Base-by-base conservation (phyloP, 2,113 vertebrate species). In the Sigmodon hispidus region DNA sequence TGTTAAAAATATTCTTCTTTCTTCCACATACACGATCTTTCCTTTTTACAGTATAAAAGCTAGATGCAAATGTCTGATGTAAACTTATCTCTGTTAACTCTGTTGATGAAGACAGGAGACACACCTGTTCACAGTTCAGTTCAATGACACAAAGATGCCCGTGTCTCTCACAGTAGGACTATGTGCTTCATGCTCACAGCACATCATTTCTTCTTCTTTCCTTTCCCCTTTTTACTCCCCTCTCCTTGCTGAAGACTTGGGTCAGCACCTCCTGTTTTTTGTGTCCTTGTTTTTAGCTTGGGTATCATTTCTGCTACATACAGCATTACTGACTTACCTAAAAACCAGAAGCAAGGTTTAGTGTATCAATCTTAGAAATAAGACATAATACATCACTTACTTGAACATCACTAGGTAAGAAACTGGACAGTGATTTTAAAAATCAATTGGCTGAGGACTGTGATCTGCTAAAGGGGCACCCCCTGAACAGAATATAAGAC, bases 291-390 rank as follows among this genome's bases (percentile, higher is more conserved):
- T 98, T 99, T 99, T 67, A 99, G 98, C 97, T 99, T 99, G 15
- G 99, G 99, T 92, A 99, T 99, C 98, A 99, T 99, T 98, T 99
- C 99, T 1, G 99, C 99, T 21, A 98, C 99, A 34, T 99, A 99
- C 7, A 99, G 97, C 99, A 99, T 99, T 96, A 99, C 98, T 5
- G 99, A 99, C 93, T 99, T 99, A 93, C 99, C 99, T 99, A 98
- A 31, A 12, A 88, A 96, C 65, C 92, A 67, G 90, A 92, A 63
- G 48, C 52, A 8, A 92, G 40, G 76, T 13, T 97, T 91, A 98
- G 90, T 87, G 21, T 79, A 75, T 31, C 40, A 75, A 50, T 86
- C 81, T 90, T 43, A 76, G 67, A 80, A 70, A 59, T 22, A 80
- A 94, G 76, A 77, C 83, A 36, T 10, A 80, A 43, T 88, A 95